A percentile compares a stretch with the other conserved stretches of the same genome.
Evolutionary conservation across 2,113 vertebrate species (phyloP).

Genomic region (Passer montanus): DNA sequence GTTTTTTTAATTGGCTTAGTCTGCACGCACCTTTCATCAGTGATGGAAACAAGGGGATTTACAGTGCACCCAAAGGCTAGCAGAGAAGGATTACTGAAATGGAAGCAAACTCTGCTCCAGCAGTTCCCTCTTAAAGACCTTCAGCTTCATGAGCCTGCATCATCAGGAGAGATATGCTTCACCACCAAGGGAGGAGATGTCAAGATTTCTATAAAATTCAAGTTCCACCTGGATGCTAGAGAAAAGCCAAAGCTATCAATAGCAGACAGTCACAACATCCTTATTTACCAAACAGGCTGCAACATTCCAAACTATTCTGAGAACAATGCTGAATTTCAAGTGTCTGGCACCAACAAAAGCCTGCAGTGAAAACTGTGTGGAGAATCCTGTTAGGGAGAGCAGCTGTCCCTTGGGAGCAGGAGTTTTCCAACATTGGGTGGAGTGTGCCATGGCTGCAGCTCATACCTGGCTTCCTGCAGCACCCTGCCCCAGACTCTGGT

Average conservation of each 20-base stretch:
- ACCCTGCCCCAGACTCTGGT: neutral
- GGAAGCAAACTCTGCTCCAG: neutral
- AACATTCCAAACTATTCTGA: neutral
- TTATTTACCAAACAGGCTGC: neutral
- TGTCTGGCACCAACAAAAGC: neutral
- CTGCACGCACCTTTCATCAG: neutral
- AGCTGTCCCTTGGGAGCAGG: neutral
- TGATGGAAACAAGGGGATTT: neutral
- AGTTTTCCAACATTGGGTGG: fast-evolving
- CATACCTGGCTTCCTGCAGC: neutral
- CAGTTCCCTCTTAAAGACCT: neutral
- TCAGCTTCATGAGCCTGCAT: neutral
- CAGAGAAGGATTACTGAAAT: neutral
- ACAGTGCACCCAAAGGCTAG: neutral
- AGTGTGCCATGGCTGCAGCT: fast-evolving
- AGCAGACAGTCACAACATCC: neutral
- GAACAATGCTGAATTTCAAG: neutral
- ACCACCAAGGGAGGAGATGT: neutral
- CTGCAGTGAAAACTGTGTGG: neutral
- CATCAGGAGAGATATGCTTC: neutral
- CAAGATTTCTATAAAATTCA: neutral
- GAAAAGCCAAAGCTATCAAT: neutral
- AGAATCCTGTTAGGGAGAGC: neutral
- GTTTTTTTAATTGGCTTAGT: neutral
- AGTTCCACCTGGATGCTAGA: neutral